Evolutionary conservation across 2,797 vertebrate species (phyloP).

Genomic region (Bradypodion ventrale): DNA sequence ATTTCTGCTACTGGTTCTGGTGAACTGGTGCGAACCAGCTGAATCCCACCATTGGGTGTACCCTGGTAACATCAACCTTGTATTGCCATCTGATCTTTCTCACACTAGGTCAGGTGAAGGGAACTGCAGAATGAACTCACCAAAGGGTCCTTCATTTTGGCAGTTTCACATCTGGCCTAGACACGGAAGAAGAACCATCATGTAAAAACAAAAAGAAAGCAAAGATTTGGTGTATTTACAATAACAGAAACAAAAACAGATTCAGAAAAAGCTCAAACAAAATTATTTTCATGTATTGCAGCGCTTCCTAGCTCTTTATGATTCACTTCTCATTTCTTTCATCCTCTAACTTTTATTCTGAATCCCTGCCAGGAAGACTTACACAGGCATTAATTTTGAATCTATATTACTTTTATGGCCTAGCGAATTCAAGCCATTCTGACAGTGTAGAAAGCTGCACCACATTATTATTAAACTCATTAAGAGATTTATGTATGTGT

Average conservation of each 20-base stretch:
- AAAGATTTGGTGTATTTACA: neutral
- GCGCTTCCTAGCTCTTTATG: neutral
- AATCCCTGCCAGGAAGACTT: slow-evolving; percentile 15
- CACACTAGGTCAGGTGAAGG: no score
- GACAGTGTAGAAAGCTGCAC: slow-evolving; percentile 14
- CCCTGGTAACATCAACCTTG: no score
- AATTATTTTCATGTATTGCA: neutral
- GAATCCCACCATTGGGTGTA: no score
- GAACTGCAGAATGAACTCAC: no score
- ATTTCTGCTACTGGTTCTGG: no score
- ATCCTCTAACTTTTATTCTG: neutral
- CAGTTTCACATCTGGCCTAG: no score
- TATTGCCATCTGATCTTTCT: no score
- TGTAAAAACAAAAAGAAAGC: neutral
- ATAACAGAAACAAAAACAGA: neutral
- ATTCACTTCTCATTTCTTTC: neutral
- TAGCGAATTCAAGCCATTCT: neutral
- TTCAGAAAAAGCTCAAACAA: neutral
- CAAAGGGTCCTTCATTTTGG: no score
- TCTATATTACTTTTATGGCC: neutral
- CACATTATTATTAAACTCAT: slow-evolving; percentile 20
- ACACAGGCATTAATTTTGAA: neutral
- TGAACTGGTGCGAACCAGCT: no score
- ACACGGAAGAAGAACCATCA: no score
- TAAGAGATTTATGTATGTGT: slow-evolving; percentile 13